Evolutionary conservation across 2,888 invertebrate genomes (phyloP).

Genomic region (Lagria hirta): DNA sequence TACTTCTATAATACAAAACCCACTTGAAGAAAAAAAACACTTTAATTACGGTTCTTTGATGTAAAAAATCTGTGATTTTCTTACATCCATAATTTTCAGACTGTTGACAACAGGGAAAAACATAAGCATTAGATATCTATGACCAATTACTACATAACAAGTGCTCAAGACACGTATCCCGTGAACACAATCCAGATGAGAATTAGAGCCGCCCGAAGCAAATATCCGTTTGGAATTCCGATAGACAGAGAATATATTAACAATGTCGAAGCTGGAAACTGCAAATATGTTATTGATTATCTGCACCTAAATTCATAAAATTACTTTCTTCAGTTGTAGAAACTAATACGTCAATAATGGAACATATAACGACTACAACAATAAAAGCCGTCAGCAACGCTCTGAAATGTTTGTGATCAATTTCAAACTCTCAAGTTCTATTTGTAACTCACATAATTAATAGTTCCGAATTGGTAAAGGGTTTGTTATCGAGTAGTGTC

Average conservation of each 20-base stretch:
- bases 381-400: conserved; percentile 7
- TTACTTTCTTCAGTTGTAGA: conserved; percentile 21
- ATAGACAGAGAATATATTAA: conserved; percentile 31
- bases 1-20: conserved; percentile 47
- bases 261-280: conserved; percentile 18
- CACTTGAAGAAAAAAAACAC: conserved; percentile 47
- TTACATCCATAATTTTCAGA: conserved; percentile 49
- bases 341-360: conserved; percentile 21
- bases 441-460: conserved; percentile 26
- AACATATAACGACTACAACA: conserved; percentile 13
- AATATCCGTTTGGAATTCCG: conserved; percentile 35
- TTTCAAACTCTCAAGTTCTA: background rate
- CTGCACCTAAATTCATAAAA: conserved; percentile 1
- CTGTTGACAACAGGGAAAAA: conserved; percentile 48
- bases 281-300: conserved; percentile 10
- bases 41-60: too few relatives aligned
- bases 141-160: conserved; percentile 55
- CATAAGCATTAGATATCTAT: conserved; percentile 49
- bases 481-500: conserved; percentile 33
- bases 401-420: conserved; percentile 2
- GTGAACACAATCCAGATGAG: conserved; percentile 49
- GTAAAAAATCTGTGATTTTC: conserved; percentile 18
- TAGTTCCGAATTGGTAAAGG: conserved; percentile 23
- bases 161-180: conserved; percentile 58
- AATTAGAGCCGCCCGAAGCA: conserved; percentile 18